These are phyloP conservation scores for Homalodisca vitripennis DNA, from an alignment of 1,140 invertebrate genomes.

Conservation along the genomic window DNA sequence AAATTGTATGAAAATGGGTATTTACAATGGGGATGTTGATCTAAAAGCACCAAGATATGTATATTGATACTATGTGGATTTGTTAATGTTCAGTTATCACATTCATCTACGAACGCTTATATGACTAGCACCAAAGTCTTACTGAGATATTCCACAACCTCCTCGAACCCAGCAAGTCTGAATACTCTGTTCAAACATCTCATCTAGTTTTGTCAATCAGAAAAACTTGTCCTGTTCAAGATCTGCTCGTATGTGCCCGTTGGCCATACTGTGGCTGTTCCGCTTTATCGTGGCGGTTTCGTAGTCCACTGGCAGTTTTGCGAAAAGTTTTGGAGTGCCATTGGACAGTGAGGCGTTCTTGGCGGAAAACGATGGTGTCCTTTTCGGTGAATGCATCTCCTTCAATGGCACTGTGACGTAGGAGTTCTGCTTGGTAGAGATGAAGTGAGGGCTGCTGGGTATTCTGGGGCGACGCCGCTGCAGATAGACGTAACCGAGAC, in stretches of 20 bases:
- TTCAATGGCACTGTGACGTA: slow-evolving; percentile 79
- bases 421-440: slow-evolving; percentile 73
- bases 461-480: slow-evolving; percentile 53
- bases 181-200: not conserved
- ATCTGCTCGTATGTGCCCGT: slow-evolving; percentile 55
- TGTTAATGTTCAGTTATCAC: not conserved
- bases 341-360: slow-evolving; percentile 33
- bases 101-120: slow-evolving; percentile 4
- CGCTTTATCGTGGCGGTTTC: slow-evolving; percentile 76
- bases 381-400: slow-evolving; percentile 53
- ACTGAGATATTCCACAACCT: not conserved
- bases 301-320: slow-evolving; percentile 58
- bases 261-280: slow-evolving; percentile 63
- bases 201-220: slow-evolving; percentile 36
- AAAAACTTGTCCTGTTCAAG: slow-evolving; percentile 59
- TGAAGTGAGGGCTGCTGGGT: slow-evolving; percentile 72
- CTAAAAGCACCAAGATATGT: slow-evolving; percentile 12
- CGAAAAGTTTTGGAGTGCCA: slow-evolving; percentile 35
- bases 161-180: not conserved
- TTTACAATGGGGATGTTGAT: too few species aligned
- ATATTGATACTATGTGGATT: not conserved
- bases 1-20: too few species aligned
- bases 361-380: slow-evolving; percentile 43
- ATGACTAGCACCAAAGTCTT: slow-evolving; percentile 17
- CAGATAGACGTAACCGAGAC: slow-evolving; percentile 49